Percentiles rank a stretch among this genome's conserved stretches.
These are phyloP conservation scores for Clangula hyemalis DNA, from an alignment of 2,797 vertebrate genomes.

Conservation along the genomic window DNA sequence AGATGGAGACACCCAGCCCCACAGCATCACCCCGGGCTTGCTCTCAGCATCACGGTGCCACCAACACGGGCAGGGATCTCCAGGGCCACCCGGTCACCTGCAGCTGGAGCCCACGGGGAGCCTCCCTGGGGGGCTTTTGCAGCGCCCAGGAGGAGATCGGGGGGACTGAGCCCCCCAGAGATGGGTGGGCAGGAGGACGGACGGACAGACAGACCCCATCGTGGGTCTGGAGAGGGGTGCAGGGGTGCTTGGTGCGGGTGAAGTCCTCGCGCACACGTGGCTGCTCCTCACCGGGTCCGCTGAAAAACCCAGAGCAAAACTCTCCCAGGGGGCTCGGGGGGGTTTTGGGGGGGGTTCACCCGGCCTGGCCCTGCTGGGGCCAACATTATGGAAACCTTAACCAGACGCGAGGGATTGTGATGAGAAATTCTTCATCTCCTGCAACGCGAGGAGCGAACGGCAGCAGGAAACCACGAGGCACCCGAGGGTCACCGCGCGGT, in stretches of 20 bases:
- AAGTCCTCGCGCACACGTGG: background rate
- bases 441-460: background rate
- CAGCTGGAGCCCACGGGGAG: background rate
- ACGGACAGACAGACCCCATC: no score
- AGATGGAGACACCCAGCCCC: background rate
- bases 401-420: fast-evolving
- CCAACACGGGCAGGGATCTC: background rate
- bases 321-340: no score
- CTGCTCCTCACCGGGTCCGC: background rate
- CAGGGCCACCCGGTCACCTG: background rate
- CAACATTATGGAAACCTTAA: fast-evolving
- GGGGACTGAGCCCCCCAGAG: background rate
- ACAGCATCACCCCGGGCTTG: background rate
- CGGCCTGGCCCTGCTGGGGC: no score
- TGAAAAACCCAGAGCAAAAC: no score
- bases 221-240: background rate
- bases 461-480: background rate
- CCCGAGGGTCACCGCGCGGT: background rate
- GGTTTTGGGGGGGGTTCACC: no score
- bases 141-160: background rate
- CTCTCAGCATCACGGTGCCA: background rate
- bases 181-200: background rate
- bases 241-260: background rate
- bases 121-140: background rate
- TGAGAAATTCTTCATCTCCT: background rate